A percentile compares a stretch with the other conserved stretches of the same genome.
Conservation (phyloP, 2,797 vertebrate species). For the Anabacerthia variegaticeps region DNA sequence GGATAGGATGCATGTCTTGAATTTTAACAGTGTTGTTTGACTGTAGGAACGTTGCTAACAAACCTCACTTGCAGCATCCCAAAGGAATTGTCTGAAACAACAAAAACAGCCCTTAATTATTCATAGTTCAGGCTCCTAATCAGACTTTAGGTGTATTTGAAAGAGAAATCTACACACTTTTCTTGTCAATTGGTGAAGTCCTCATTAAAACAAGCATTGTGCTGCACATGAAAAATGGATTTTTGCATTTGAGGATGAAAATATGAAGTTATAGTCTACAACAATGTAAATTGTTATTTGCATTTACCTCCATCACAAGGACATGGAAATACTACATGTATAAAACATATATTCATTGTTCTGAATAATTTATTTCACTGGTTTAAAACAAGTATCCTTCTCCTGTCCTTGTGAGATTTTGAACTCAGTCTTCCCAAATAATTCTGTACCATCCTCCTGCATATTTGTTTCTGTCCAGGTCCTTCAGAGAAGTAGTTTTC, state of each 20-base stretch:
- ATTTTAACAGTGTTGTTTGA: neutral
- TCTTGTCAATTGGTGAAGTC: neutral
- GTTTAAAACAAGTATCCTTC: neutral
- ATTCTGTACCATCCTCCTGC: neutral
- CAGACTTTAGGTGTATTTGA: neutral
- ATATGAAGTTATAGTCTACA: neutral
- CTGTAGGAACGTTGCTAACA: neutral
- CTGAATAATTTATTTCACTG: neutral
- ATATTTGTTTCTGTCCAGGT: neutral
- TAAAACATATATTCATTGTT: neutral
- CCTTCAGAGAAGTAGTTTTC: neutral
- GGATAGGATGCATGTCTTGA: neutral
- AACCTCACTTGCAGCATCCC: neutral
- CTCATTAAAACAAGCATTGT: neutral
- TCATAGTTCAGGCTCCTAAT: neutral
- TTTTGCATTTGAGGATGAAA: neutral
- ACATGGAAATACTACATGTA: neutral
- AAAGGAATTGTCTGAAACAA: neutral
- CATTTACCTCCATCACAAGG: slow-evolving; percentile 6
- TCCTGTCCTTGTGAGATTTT: neutral
- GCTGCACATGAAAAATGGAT: neutral
- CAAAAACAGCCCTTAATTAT: neutral
- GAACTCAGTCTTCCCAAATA: neutral
- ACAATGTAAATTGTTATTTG: neutral
- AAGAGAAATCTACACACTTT: neutral